Conservation (phyloP, 53 echinoderm and acorn worm genomes). For the Stichopus horrens region DNA sequence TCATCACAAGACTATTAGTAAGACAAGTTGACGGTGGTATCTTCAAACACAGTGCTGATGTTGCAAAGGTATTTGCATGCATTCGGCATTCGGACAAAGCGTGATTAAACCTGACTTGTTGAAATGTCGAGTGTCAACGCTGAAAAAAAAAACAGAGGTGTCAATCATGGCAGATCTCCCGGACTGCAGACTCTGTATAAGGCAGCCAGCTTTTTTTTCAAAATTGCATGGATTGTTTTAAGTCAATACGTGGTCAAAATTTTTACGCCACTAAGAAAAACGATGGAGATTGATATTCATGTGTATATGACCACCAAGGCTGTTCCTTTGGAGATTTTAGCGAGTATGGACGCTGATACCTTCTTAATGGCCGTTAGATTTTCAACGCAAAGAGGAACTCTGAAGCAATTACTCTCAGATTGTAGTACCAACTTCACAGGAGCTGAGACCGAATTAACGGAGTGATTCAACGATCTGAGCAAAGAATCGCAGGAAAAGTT, state of each 20-base stretch:
- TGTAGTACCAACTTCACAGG: constrained; percentile 14
- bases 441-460: constrained; percentile 13
- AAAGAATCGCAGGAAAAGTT: constrained; percentile 37
- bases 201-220: constrained; percentile 49
- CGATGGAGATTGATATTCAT: constrained; percentile 59
- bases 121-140: constrained; percentile 48
- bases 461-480: constrained; percentile 12
- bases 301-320: constrained; percentile 51
- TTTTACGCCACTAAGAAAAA: constrained; percentile 42
- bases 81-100: constrained; percentile 16
- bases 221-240: constrained; percentile 58
- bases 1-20: constrained; percentile 38
- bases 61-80: constrained; percentile 42
- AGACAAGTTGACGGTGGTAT: constrained; percentile 31
- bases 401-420: neutral
- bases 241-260: constrained; percentile 55
- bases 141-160: constrained; percentile 45
- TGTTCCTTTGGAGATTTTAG: constrained; percentile 47
- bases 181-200: constrained; percentile 44
- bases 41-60: constrained; percentile 47
- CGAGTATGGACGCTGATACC: constrained; percentile 36
- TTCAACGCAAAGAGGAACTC: neutral
- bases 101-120: constrained; percentile 39
- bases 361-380: constrained; percentile 48
- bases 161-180: constrained; percentile 60